phyloP scores from a whole-genome alignment of 1,140 invertebrate species.

The Contarinia nasturtii region DNA sequence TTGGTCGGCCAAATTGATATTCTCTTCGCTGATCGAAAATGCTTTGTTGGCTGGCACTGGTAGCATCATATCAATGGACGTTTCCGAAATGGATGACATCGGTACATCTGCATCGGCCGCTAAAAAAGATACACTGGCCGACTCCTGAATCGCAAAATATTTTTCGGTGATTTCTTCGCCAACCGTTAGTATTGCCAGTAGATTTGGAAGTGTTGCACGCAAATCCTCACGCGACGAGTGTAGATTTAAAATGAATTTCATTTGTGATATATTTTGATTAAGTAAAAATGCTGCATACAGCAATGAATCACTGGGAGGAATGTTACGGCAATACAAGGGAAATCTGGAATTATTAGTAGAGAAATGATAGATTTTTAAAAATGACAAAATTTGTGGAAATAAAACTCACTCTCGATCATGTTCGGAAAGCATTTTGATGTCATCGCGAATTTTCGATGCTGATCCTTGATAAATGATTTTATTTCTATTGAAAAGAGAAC shows the following conservation, averaged over 20 bases:
- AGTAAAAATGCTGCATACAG: constrained; percentile 66
- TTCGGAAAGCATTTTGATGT: constrained; percentile 50
- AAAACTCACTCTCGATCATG: constrained; percentile 50
- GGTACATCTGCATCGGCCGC: no score
- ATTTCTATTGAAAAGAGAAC: constrained; percentile 20
- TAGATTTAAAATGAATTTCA: constrained; percentile 46
- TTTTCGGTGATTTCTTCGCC: no score
- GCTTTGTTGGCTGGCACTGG: no score
- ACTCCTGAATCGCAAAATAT: no score
- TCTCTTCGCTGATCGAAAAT: no score
- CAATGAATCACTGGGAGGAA: constrained; percentile 40
- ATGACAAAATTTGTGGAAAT: background rate
- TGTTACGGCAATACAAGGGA: constrained; percentile 55
- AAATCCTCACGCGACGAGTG: constrained; percentile 43
- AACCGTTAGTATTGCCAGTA: constrained; percentile 35
- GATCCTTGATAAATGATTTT: constrained; percentile 58
- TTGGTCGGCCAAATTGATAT: no score
- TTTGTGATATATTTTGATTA: constrained; percentile 76
- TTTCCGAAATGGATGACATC: no score
- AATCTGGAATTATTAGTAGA: constrained; percentile 35
- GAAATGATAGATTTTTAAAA: background rate
- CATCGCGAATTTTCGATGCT: constrained; percentile 53
- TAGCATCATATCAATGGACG: no score
- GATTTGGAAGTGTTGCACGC: constrained; percentile 51
- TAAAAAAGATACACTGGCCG: no score